These are phyloP conservation scores for Elachura formosa DNA, from an alignment of 2,113 vertebrate genomes.

Conservation along the genomic window DNA sequence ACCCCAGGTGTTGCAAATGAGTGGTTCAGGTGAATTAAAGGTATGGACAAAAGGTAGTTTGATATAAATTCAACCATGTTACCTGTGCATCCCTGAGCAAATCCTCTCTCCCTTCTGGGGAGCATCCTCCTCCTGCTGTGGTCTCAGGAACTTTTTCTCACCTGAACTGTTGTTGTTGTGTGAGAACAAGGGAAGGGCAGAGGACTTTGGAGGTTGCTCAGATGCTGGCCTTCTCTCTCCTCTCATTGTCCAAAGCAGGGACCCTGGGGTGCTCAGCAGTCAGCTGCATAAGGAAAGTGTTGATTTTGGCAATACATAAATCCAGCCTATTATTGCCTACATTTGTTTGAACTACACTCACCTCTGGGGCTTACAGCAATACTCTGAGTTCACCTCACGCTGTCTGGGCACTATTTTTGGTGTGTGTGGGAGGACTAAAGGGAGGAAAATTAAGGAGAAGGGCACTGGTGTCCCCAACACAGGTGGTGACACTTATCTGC, in stretches of 20 bases:
- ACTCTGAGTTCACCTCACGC: not conserved
- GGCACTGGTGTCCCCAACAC: not conserved
- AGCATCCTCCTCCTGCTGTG: not conserved
- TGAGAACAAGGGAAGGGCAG: not conserved
- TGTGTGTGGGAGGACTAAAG: not conserved
- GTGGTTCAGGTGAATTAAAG: not conserved
- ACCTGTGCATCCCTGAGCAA: not conserved
- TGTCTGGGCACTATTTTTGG: not conserved
- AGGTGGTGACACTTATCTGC: not conserved
- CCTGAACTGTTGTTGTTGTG: not conserved
- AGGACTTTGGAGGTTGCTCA: not conserved
- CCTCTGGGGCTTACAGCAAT: not conserved
- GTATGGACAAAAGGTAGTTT: not conserved
- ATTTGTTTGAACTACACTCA: not conserved
- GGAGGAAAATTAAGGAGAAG: not conserved
- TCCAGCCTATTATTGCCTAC: not conserved
- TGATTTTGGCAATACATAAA: not conserved
- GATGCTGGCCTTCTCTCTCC: not conserved
- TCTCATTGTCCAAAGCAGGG: not conserved
- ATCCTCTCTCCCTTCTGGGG: not conserved
- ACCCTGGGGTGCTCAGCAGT: not conserved
- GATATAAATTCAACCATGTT: not conserved
- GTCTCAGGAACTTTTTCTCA: not conserved
- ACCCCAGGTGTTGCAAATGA: not conserved
- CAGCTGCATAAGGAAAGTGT: not conserved